Base-by-base conservation (phyloP, 1,140 invertebrate genomes). In the Drosophila chauvacae region DNA sequence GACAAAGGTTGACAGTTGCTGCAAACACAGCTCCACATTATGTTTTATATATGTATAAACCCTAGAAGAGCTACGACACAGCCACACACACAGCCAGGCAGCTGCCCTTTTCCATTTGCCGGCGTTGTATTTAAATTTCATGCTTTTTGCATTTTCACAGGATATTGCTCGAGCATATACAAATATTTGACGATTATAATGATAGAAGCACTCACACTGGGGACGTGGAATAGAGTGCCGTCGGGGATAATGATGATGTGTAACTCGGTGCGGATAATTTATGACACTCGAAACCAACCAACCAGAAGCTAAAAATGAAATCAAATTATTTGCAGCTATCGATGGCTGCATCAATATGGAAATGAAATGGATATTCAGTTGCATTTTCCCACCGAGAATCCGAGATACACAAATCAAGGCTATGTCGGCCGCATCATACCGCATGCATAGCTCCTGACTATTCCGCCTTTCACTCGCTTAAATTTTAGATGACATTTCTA, bases 1-100 rank as follows among this genome's bases (percentile, higher is more conserved):
- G 85, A 88, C 85, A 88, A 81, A 88, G 85, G 85, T 90, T 88
- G 85, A 90, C 85, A 88, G 85, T 90, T 79, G 72, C 62, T 75
- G 80, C 70, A 72, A 69, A 63, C 69, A 78, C 57, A 74, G 59
- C 33, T 37, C 37, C 20, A 55, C 33, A 55, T 55, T 55, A 23
- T 39, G 23, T 23, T 37, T 6, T 37, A 23, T 26, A 35, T 20
- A 50, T n/a, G n/a, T 23, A 37, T 56, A 56, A 39, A 26, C 53
- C 53, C 53, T 56, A 62, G 39, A 56, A 41, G 44, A 68, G 44
- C 41, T 47, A 23, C 41, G 59, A 41, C 30, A 37, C 23, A 56
- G 7, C 16, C 23, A 4, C 23, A 26, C 33, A 69, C 26, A 18
- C 23, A 69, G 33, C 48, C 23, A 57, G 45, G 10, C 65, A 64